Evolutionary conservation across 2,113 vertebrate species (phyloP).

Genomic region (Spilogale gracilis): DNA sequence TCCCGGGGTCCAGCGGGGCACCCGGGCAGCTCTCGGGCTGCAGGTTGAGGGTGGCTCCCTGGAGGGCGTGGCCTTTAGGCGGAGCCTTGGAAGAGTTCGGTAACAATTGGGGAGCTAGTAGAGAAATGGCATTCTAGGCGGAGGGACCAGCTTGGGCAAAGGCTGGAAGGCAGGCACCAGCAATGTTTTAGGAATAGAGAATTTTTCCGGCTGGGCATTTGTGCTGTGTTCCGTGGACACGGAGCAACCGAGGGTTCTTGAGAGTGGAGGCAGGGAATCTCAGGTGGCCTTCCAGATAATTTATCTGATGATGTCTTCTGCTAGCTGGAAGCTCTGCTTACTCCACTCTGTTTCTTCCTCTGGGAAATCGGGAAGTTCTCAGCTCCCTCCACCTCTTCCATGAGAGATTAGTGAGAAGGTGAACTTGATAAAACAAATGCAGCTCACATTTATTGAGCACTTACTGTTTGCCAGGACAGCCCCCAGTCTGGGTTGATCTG

Average conservation of each 20-base stretch:
- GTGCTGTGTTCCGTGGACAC: not conserved
- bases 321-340: not conserved
- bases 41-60: not conserved
- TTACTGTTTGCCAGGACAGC: not conserved
- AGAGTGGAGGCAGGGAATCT: not conserved
- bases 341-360: slow-evolving; percentile 49
- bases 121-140: not conserved
- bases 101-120: not conserved
- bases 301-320: not conserved
- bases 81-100: not conserved
- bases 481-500: not conserved
- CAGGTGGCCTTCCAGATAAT: not conserved
- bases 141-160: slow-evolving; percentile 12
- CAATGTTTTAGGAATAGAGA: not conserved
- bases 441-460: slow-evolving; percentile 10
- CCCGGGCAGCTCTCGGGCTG: not conserved
- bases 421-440: not conserved
- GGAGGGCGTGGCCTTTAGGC: slow-evolving; percentile 18
- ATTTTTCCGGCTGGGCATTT: not conserved
- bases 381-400: not conserved
- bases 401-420: not conserved
- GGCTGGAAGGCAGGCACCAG: not conserved
- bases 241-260: not conserved
- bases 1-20: not conserved
- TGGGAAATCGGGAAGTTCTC: not conserved